phyloP scores from a whole-genome alignment of 2,888 invertebrate genomes.

The Cheilosia urbana region DNA sequence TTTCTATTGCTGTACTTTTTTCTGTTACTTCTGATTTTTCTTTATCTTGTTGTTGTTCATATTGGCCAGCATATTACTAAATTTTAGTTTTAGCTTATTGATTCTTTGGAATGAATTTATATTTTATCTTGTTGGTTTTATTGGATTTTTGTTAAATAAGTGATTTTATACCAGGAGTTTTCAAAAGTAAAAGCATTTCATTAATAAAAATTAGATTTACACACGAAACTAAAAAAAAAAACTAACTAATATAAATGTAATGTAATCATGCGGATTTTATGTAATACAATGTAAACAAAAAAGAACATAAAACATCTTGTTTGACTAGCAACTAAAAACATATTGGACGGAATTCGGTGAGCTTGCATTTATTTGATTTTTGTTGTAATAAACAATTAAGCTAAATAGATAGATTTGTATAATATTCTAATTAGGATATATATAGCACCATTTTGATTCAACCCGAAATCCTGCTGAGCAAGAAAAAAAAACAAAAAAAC shows the following conservation, averaged over 20 bases:
- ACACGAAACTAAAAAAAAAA: constrained; percentile 29
- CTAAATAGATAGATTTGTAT: constrained; percentile 52
- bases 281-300: constrained; percentile 27
- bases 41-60: constrained; percentile 75
- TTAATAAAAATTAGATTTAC: constrained; percentile 31
- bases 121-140: constrained; percentile 64
- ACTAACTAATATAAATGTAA: constrained; percentile 17
- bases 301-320: constrained; percentile 43
- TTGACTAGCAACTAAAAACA: constrained; percentile 74
- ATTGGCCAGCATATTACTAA: constrained; percentile 65
- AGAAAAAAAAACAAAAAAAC: constrained; percentile 68
- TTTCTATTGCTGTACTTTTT: constrained; percentile 45
- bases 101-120: constrained; percentile 82
- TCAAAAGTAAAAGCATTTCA: constrained; percentile 20
- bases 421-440: constrained; percentile 66
- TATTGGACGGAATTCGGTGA: constrained; percentile 77
- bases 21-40: constrained; percentile 77
- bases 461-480: constrained; percentile 74
- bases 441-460: constrained; percentile 75
- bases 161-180: constrained; percentile 78
- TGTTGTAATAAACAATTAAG: constrained; percentile 55
- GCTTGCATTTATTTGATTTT: constrained; percentile 66
- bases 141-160: constrained; percentile 77
- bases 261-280: constrained; percentile 37
- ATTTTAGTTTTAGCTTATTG: constrained; percentile 36